Conservation (phyloP, 2,888 invertebrate genomes). For the Morpho helenor region DNA sequence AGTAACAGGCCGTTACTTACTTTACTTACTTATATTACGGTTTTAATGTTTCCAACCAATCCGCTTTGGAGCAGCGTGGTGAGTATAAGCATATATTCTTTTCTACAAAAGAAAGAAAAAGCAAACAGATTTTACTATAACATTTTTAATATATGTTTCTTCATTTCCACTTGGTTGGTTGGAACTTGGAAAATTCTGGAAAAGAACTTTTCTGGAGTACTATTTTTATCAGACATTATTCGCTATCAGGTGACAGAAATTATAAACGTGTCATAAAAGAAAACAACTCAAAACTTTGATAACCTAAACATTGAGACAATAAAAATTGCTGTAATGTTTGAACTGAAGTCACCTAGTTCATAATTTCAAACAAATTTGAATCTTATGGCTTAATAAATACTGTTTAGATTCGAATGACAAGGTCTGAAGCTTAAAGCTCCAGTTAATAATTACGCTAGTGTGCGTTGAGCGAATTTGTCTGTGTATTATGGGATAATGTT, state of each 20-base stretch:
- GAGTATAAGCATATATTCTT: no score
- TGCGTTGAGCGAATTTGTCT: slow-evolving; percentile 29
- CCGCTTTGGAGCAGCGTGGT: no score
- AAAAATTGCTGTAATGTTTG: slow-evolving; percentile 30
- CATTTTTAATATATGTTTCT: no score
- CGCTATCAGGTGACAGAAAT: neutral
- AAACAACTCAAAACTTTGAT: slow-evolving; percentile 7
- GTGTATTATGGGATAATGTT: slow-evolving; percentile 35
- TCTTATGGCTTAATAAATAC: neutral
- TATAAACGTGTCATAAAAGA: neutral
- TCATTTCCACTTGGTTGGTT: no score
- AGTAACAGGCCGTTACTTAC: no score
- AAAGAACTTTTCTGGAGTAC: no score
- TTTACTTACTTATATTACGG: no score
- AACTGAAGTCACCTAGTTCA: slow-evolving; percentile 28
- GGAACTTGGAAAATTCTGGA: no score
- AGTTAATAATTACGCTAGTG: slow-evolving; percentile 28
- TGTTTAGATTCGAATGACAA: slow-evolving; percentile 6
- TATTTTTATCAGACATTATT: no score
- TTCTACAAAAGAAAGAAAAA: no score
- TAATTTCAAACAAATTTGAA: slow-evolving; percentile 6
- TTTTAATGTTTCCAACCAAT: no score
- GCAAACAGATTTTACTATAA: no score
- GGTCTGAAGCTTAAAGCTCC: slow-evolving; percentile 33
- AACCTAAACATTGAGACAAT: slow-evolving; percentile 27